Percentiles rank a stretch among this genome's conserved stretches.
Evolutionary conservation across 2,113 vertebrate genomes (phyloP).

Genomic region (Pycnonotus jocosus): DNA sequence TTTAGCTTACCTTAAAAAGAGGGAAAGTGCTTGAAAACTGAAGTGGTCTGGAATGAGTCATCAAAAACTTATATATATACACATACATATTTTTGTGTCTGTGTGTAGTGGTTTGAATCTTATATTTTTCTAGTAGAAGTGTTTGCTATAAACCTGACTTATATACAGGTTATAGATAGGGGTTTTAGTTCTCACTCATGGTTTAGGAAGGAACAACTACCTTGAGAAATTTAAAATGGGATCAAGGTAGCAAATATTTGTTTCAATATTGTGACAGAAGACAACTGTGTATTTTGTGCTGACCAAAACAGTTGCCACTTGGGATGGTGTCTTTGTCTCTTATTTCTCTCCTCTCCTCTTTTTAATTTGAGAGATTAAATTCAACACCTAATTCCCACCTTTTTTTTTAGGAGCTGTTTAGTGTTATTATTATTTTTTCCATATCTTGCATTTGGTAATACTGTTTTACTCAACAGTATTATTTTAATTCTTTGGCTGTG

Average conservation of each 20-base stretch:
- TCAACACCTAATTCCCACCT: not conserved
- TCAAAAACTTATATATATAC: not conserved
- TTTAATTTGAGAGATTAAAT: not conserved
- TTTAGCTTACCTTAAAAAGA: not conserved
- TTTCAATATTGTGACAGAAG: not conserved
- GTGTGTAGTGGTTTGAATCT: not conserved
- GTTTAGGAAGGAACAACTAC: not conserved
- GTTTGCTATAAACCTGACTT: not conserved
- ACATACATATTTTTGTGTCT: not conserved
- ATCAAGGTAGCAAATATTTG: not conserved
- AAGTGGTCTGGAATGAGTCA: not conserved
- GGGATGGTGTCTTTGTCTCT: not conserved
- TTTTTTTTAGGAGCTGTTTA: not conserved
- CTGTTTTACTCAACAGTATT: not conserved
- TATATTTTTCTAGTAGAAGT: not conserved
- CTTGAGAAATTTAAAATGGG: not conserved
- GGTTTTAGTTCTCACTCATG: not conserved
- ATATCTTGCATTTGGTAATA: not conserved
- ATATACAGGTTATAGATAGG: not conserved
- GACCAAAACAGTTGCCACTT: not conserved
- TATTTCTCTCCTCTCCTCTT: not conserved
- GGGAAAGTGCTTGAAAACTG: not conserved
- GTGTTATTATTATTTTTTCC: not conserved
- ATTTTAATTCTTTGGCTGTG: not conserved
- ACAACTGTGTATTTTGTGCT: not conserved